Evolutionary conservation across 2,113 vertebrate species (phyloP).

Genomic region (Misgurnus mizolepis): DNA sequence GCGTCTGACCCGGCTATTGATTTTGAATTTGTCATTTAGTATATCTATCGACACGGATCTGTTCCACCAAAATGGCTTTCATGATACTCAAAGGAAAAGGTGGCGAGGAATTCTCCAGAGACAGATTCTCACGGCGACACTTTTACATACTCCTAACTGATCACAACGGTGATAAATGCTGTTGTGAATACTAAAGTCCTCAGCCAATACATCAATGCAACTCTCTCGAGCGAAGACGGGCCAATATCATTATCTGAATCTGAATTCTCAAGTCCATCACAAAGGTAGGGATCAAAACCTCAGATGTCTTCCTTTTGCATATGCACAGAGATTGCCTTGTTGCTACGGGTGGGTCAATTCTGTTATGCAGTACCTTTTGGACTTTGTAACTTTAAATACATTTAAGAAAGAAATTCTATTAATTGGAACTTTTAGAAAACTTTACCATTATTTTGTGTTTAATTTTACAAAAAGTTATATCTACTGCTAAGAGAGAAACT

Average conservation of each 20-base stretch:
- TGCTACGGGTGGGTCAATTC: background rate
- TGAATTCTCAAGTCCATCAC: slow-evolving; percentile 44
- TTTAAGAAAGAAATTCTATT: too few species aligned
- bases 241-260: slow-evolving; percentile 47
- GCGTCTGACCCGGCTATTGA: slow-evolving; percentile 59
- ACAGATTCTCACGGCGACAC: slow-evolving; percentile 55
- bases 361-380: too few species aligned
- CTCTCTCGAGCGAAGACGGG: slow-evolving; percentile 17
- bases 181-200: slow-evolving; percentile 52
- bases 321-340: background rate
- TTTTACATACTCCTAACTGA: slow-evolving; percentile 59
- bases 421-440: too few species aligned
- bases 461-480: too few species aligned
- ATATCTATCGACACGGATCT: slow-evolving; percentile 62
- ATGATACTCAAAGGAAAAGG: slow-evolving; percentile 48
- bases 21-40: slow-evolving; percentile 66
- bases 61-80: slow-evolving; percentile 52
- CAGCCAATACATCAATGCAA: slow-evolving; percentile 48
- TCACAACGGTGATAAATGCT: slow-evolving; percentile 57
- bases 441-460: too few species aligned
- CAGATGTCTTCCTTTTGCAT: slow-evolving; percentile 28
- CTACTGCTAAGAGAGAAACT: too few species aligned
- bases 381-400: too few species aligned
- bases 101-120: slow-evolving; percentile 46
- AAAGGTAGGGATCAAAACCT: slow-evolving; percentile 42